Conservation (phyloP, 2,888 invertebrate genomes). For the Anorthoa munda region DNA sequence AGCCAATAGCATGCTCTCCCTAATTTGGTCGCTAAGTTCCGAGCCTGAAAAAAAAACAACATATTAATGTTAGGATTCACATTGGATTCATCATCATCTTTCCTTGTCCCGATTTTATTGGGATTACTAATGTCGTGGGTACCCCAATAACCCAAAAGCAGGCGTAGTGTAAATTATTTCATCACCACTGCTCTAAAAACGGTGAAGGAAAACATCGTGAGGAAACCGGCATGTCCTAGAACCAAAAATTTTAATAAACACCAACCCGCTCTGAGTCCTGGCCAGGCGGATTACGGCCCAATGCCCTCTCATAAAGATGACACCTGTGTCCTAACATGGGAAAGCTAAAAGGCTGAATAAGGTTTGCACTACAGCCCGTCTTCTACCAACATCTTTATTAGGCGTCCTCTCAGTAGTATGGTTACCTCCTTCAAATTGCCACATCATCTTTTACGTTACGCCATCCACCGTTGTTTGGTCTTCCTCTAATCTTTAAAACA, state of each 20-base stretch:
- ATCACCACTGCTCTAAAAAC: too few species aligned
- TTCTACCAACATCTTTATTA: too few species aligned
- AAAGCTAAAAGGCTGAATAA: background rate
- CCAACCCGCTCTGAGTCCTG: background rate
- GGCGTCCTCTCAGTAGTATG: too few species aligned
- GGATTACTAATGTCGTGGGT: too few species aligned
- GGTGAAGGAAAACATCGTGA: too few species aligned
- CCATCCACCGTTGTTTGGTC: background rate
- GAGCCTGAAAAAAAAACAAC: slow-evolving; percentile 81
- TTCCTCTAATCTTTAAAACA: background rate
- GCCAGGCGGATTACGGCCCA: background rate
- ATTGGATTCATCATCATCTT: too few species aligned
- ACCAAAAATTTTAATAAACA: too few species aligned
- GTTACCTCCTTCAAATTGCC: background rate
- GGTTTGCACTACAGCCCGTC: too few species aligned
- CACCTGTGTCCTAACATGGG: background rate
- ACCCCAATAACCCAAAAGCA: too few species aligned
- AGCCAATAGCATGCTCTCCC: slow-evolving; percentile 95
- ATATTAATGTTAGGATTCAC: background rate
- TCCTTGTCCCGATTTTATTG: too few species aligned
- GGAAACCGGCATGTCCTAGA: too few species aligned
- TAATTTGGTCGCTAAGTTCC: slow-evolving; percentile 91
- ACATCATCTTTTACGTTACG: background rate
- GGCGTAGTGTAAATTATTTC: too few species aligned
- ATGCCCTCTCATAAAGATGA: background rate